Base-by-base conservation (phyloP, 2,888 invertebrate genomes). In the Philhelius pedissequus region DNA sequence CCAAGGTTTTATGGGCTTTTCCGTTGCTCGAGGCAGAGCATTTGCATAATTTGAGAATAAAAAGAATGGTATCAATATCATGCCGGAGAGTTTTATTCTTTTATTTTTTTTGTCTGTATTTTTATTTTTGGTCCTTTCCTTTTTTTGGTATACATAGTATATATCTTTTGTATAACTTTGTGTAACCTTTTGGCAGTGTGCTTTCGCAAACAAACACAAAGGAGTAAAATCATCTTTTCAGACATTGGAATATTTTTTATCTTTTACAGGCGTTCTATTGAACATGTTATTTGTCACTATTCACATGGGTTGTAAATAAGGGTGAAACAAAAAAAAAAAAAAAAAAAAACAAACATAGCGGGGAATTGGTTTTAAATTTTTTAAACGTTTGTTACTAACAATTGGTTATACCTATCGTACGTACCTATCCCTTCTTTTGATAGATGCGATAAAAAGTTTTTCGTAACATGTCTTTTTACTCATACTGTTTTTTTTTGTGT, bases 31-130 rank as follows among this genome's bases (percentile, higher is more conserved):
- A 74, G 78, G 82, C 73, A 64, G 74, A 74, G 78, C 69, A 83
- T 83, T 83, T 83, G 82, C 82, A 83, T 83, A 83, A 83, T 78
- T 83, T 83, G 82, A 74, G 78, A 83, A 83, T 83, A 83, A 83
- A 83, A 74, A 78, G 73, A 83, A 83, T 83, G 73, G 73, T 74
- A 83, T 78, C 82, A 83, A 83, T 83, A 83, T 78, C 82, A 78
- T 83, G 69, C 73, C 74, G 35, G 69, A 83, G 74, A 69, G 56
- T 74, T 83, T 78, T 64, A 73, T 82, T 73, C 43, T 62, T 64
- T 56, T 64, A 32, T 68, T 82, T 82, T 62, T 60, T 15, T 43
- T 43, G 6, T 43, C 7, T 27, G 11, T 35, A 15, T 48, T 52
- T 52, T 38, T 40, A 32, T 58, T 71, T 70, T 40, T 30, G 25